Evolutionary conservation across 2,888 invertebrate species (phyloP).

Genomic region (Acanthacorydalis orientalis): DNA sequence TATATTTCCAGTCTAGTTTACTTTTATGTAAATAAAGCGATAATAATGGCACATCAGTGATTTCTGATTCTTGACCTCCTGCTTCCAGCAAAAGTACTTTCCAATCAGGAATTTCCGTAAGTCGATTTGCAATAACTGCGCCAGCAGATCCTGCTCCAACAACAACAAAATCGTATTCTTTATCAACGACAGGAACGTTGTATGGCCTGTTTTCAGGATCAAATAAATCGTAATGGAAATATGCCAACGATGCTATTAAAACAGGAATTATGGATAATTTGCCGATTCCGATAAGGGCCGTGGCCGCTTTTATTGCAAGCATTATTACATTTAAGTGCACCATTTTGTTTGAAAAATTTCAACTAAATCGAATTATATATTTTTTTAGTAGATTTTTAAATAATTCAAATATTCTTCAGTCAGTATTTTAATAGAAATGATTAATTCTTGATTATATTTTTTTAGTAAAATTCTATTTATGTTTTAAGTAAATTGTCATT

Average conservation of each 20-base stretch:
- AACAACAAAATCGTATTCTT: conserved; percentile 67
- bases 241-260: conserved; percentile 58
- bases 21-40: conserved; percentile 79
- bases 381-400: too few species aligned
- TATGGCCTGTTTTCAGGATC: conserved; percentile 72
- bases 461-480: too few species aligned
- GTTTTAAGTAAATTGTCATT: too few species aligned
- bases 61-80: conserved; percentile 75
- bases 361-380: background rate
- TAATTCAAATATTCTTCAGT: too few species aligned
- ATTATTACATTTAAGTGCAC: conserved; percentile 29
- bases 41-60: conserved; percentile 72
- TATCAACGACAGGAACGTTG: conserved; percentile 42
- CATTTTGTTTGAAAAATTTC: background rate
- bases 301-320: conserved; percentile 53
- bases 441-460: too few species aligned
- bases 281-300: conserved; percentile 50
- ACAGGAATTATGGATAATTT: conserved; percentile 59
- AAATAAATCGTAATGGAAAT: conserved; percentile 70
- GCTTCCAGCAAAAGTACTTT: conserved; percentile 67
- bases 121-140: conserved; percentile 62
- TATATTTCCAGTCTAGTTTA: conserved; percentile 81
- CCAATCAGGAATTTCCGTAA: conserved; percentile 63
- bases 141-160: conserved; percentile 78
- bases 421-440: too few species aligned